Percentiles rank a stretch among this genome's conserved stretches.
These are phyloP conservation scores for Sinopyrophorus schimmeli DNA, from an alignment of 2,888 invertebrate species.

Conservation along the genomic window DNA sequence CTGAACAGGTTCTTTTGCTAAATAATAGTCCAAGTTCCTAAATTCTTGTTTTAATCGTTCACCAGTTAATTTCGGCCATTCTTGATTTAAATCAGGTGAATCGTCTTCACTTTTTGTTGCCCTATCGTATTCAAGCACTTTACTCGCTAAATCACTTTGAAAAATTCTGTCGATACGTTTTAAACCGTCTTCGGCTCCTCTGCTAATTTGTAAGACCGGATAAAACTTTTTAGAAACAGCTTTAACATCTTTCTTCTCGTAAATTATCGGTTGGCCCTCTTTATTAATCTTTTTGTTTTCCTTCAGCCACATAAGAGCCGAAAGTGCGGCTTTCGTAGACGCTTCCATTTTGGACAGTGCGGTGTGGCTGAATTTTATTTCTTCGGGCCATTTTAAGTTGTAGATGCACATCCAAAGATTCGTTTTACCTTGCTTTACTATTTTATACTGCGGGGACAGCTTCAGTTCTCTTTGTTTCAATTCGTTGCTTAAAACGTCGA, in stretches of 20 bases:
- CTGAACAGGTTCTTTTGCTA: constrained; percentile 42
- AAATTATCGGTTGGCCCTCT: constrained; percentile 58
- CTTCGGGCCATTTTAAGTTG: constrained; percentile 62
- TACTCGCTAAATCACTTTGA: constrained; percentile 37
- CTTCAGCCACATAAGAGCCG: constrained; percentile 61
- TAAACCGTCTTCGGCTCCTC: constrained; percentile 51
- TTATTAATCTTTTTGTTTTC: constrained; percentile 55
- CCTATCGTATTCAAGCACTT: constrained; percentile 21
- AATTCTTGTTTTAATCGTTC: constrained; percentile 29
- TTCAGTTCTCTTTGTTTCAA: constrained; percentile 47
- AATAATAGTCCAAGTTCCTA: constrained; percentile 38
- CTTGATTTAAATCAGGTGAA: constrained; percentile 8
- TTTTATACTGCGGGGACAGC: constrained; percentile 52
- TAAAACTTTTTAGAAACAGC: constrained; percentile 48
- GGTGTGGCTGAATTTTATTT: constrained; percentile 58
- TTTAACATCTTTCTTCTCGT: constrained; percentile 52
- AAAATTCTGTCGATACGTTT: constrained; percentile 49
- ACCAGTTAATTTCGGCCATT: constrained; percentile 18
- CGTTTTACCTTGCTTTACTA: constrained; percentile 37
- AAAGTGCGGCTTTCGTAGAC: constrained; percentile 58
- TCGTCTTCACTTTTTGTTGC: constrained; percentile 3
- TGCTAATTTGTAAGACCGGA: constrained; percentile 33
- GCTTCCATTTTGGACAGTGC: constrained; percentile 61
- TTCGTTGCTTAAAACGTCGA: constrained; percentile 54
- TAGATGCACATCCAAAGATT: constrained; percentile 61